phyloP scores from a whole-genome alignment of 2,888 invertebrate genomes.

The Athrips mouffetella region DNA sequence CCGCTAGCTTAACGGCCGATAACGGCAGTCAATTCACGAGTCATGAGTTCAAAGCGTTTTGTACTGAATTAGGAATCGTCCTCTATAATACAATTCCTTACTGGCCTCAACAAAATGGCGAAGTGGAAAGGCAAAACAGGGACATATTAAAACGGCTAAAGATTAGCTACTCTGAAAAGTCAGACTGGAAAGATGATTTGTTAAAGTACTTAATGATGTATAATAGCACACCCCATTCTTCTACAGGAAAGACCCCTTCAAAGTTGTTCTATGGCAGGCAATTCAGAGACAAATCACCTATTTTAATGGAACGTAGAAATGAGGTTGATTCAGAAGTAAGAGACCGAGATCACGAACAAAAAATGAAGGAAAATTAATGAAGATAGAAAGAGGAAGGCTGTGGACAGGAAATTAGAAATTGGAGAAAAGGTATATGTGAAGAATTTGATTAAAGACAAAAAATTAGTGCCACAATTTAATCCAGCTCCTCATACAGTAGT shows the following conservation, averaged over 20 bases:
- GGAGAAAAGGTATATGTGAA: slow-evolving; percentile 22
- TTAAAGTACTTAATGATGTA: slow-evolving; percentile 17
- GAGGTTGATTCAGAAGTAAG: slow-evolving; percentile 7
- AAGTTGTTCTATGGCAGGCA: background rate
- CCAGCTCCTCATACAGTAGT: slow-evolving; percentile 16
- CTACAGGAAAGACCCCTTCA: background rate
- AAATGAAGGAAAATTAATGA: slow-evolving; percentile 14
- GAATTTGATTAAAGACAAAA: slow-evolving; percentile 18
- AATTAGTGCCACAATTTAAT: slow-evolving; percentile 14
- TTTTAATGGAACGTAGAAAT: background rate
- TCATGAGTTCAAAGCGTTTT: background rate
- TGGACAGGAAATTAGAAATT: slow-evolving; percentile 6
- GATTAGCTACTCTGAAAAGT: background rate
- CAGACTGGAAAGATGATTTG: slow-evolving; percentile 3
- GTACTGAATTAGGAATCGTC: background rate
- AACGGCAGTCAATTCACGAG: background rate
- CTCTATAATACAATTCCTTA: slow-evolving; percentile 15
- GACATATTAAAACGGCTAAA: slow-evolving; percentile 12
- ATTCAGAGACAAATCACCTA: slow-evolving; percentile 16
- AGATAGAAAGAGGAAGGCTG: slow-evolving; percentile 17
- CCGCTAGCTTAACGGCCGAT: background rate
- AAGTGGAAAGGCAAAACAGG: slow-evolving; percentile 20
- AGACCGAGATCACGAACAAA: slow-evolving; percentile 16
- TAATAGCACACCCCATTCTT: slow-evolving; percentile 20
- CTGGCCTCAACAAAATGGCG: slow-evolving; percentile 20